Conservation (phyloP, 2,797 vertebrate genomes). For the Pseudomugil gertrudae region DNA sequence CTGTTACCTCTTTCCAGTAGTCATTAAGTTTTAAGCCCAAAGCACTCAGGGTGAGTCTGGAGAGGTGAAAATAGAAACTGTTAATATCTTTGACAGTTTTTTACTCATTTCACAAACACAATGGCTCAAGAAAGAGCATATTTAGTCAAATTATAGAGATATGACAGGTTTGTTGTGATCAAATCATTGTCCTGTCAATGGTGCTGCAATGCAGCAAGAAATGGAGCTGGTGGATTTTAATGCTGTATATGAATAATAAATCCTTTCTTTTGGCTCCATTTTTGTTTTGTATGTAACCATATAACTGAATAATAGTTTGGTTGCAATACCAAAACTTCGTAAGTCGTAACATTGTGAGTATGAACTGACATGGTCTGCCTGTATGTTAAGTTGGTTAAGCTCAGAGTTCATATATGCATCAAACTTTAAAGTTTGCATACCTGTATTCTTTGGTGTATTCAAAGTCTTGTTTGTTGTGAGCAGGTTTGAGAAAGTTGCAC, state of each 20-base stretch:
- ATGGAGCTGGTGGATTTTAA: too few relatives aligned
- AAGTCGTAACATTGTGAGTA: too few relatives aligned
- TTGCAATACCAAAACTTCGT: too few relatives aligned
- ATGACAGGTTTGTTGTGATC: neutral
- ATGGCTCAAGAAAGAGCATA: neutral
- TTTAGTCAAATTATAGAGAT: neutral
- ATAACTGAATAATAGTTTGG: too few relatives aligned
- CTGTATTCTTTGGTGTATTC: conserved; percentile 88
- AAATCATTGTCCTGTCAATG: neutral
- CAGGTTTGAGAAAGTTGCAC: conserved; percentile 87
- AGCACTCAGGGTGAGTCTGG: conserved; percentile 79
- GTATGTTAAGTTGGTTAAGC: too few relatives aligned
- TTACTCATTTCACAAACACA: neutral
- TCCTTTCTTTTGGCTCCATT: too few relatives aligned
- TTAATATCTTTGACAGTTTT: neutral
- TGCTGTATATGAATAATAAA: too few relatives aligned
- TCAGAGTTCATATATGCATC: neutral
- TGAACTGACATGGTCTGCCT: too few relatives aligned
- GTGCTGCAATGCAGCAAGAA: too few relatives aligned
- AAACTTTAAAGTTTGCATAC: conserved; percentile 46
- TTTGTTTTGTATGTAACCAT: too few relatives aligned
- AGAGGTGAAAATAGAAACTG: conserved; percentile 1
- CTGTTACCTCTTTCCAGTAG: conserved; percentile 83
- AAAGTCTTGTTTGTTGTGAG: conserved; percentile 89
- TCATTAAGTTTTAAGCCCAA: conserved; percentile 86